Conservation (phyloP, 2,888 invertebrate species). For the Crossocerus cetratus region DNA sequence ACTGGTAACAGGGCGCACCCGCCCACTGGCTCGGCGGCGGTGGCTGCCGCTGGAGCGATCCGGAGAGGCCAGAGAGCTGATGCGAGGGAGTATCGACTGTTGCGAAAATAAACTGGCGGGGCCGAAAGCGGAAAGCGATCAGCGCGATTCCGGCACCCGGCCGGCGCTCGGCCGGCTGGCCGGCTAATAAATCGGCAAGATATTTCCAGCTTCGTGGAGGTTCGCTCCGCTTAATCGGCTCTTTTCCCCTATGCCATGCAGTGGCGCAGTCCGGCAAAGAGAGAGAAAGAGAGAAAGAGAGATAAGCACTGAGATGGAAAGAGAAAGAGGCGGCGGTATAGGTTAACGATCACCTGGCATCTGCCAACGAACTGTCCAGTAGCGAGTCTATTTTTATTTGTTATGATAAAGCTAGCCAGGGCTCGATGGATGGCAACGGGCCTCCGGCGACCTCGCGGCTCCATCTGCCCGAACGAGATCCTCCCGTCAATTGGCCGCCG, state of each 20-base stretch:
- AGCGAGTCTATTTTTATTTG: slow-evolving; percentile 36
- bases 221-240: slow-evolving; percentile 11
- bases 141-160: too few relatives aligned
- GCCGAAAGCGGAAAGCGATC: too few relatives aligned
- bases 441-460: not conserved
- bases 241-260: slow-evolving; percentile 13
- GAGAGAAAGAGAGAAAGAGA: not conserved
- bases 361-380: slow-evolving; percentile 29
- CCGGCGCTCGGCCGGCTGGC: not conserved
- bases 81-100: too few relatives aligned
- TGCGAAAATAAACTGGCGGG: too few relatives aligned
- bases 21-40: too few relatives aligned
- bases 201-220: slow-evolving; percentile 22
- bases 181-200: slow-evolving; percentile 14
- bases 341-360: slow-evolving; percentile 58
- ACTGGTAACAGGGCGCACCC: too few relatives aligned
- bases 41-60: too few relatives aligned
- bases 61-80: too few relatives aligned
- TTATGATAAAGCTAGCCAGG: slow-evolving; percentile 33
- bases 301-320: not conserved
- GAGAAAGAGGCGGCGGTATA: slow-evolving; percentile 42
- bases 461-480: not conserved
- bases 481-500: too few relatives aligned
- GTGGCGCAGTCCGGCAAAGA: not conserved
- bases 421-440: slow-evolving; percentile 4